Evolutionary conservation across 2,888 invertebrate species (phyloP), one percentile per base, ranked within the genome.

Genomic region (Pollenia amentaria): DNA sequence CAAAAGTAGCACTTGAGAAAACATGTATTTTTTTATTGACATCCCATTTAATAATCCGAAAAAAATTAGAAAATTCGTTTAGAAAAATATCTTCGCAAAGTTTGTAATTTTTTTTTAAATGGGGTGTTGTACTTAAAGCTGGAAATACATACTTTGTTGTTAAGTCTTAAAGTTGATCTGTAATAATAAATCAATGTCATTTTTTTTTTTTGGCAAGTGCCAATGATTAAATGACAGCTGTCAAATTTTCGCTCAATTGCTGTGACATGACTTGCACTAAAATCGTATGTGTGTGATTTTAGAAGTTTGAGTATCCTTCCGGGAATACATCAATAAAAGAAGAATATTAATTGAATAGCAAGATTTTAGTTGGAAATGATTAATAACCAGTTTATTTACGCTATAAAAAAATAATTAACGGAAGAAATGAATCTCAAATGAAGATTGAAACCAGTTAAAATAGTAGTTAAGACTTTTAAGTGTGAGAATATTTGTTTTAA

Each of bases 131-230:
- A 12, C 11, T 29, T 10, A 18, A n/a, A 55, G 7, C 21, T 42
- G 1, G 11, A 2, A 11, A 53, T 18, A 57, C 55, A 48, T 38
- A 77, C 16, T 46, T 38, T 60, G 38, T 38, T 60, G 38, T 16
- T 46, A 16, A 46, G 16, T 2, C 40, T 14, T 14, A 44, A 46
- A 67, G 16, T 18, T 44, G 18, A 51, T 62, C 48, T 21, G 12
- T 16, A 12, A 73, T 46, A 60, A 82, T 75, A 75, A 75, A 75
- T 82, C 75, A 75, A 67, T 75, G 75, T 75, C 67, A 46, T 42
- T 29, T 75, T 75, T 70, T 62, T 38, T 48, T 29, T 75, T 75
- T 70, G 70, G 48, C 81, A 81, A 60, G 42, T 57, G 73, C 16
- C 57, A 29, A 29, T 75, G 42, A 29, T 75, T 51, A 75, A 60